Evolutionary conservation across 2,113 vertebrate genomes (phyloP), one percentile per base, ranked within the genome.

Genomic region (Ceuthmochares aereus): DNA sequence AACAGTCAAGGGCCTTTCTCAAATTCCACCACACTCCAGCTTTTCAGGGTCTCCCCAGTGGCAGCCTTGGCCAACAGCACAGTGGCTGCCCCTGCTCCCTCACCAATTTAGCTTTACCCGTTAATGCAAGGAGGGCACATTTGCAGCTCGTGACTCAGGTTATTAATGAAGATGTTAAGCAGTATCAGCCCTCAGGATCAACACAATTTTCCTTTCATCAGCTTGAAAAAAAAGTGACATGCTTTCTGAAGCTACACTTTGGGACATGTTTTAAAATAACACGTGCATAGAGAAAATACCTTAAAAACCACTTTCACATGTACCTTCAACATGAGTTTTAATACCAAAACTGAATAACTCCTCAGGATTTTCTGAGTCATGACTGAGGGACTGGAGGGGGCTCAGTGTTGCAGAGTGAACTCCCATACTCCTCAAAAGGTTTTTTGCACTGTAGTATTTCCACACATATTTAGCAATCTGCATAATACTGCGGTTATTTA

Each of bases 111-210:
- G 55, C 69, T 87, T 90, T 85, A 93, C 70, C 78, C n/a, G 1
- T 42, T 87, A 95, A 91, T 29, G 78, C 63, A 69, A 43, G 54
- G n/a, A 76, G 85, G 91, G 90, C 0, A 2, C 67, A 56, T 14
- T 14, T 1, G 0, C 92, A 94, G 95, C 82, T 94, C 2, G 11
- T 93, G 94, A 94, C 90, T 96, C 90, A 94, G 74, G 70, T 94
- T 95, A 88, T 93, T 90, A 95, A 92, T 89, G 88, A 93, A 93
- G 76, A 92, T 67, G 34, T 92, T 89, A 86, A 95, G 92, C 88
- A 74, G 94, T 40, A 92, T 74, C 94, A 95, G 94, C 93, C 91
- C 86, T 93, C 95, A 96, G 94, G 95, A 95, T 94, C 95, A 97
- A 95, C 85, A 84, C 90, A 85, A 96, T 88, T 96, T 90, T 90